These are phyloP conservation scores for Lophochroa leadbeateri DNA, from an alignment of 2,113 vertebrate species.

Conservation along the genomic window DNA sequence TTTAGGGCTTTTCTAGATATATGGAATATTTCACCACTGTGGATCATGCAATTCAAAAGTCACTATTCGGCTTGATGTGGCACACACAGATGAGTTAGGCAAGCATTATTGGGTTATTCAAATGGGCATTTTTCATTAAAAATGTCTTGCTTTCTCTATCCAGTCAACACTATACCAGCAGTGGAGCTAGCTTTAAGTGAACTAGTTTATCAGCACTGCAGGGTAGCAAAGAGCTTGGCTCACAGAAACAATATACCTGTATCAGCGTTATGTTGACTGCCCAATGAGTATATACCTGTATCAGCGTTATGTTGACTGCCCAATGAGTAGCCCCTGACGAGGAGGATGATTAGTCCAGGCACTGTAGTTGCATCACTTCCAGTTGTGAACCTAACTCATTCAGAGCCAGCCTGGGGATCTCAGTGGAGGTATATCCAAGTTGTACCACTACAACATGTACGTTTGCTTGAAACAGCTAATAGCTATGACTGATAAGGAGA, in stretches of 20 bases:
- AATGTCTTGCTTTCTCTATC: not conserved
- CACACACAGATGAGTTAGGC: not conserved
- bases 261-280: not conserved
- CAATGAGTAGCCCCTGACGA: not conserved
- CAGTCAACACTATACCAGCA: not conserved
- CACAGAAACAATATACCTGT: not conserved
- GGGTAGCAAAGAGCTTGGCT: not conserved
- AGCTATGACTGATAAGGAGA: not conserved
- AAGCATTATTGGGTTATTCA: not conserved
- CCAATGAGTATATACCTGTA: not conserved
- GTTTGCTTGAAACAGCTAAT: not conserved
- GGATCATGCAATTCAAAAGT: not conserved
- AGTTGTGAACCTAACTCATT: not conserved
- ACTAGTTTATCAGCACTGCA: not conserved
- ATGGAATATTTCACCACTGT: not conserved
- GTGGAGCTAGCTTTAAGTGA: not conserved
- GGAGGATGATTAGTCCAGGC: not conserved
- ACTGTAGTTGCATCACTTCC: not conserved
- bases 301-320: not conserved
- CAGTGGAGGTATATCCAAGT: not conserved
- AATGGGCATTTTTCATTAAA: not conserved
- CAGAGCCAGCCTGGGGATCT: not conserved
- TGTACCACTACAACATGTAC: not conserved
- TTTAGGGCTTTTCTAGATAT: not conserved
- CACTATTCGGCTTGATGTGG: not conserved